Evolutionary conservation across 2,113 vertebrate genomes (phyloP), one percentile per base, ranked within the genome.

Genomic region (Vicugna pacos): DNA sequence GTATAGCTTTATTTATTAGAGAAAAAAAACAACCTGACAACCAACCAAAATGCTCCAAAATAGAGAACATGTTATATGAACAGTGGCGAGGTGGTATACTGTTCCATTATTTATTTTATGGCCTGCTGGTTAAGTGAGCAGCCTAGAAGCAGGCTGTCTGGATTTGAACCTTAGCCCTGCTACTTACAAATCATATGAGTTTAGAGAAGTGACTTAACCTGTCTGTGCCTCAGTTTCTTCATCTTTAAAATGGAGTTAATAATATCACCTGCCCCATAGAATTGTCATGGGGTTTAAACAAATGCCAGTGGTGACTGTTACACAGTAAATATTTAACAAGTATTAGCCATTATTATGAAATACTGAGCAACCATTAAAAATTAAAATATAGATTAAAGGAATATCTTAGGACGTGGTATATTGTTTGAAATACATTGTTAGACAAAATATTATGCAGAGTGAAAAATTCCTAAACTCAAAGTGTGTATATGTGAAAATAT

Each of bases 381-480:
- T 89, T 73, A 89, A 73, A 93, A 67, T 76, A 70, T 60, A 60
- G 58, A 85, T 30, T 70, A 72, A 58, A 75, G 50, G 42, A 80
- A 30, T 52, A 67, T 28, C 5, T 70, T 77, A 94, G 76, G 12
- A 64, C n/a, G 86, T 32, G 20, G 46, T 14, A 65, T 94, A 35
- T 84, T 75, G 3, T 64, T 84, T 89, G 76, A 89, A 89, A 94
- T 67, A 83, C 54, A 88, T 80, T 62, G 5, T 77, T 82, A 64
- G 17, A 80, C 12, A 85, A 77, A 96, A 72, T 84, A 89, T 67
- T 60, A 69, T 67, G 8, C 20, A 58, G 24, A 81, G 17, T 76
- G 30, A 70, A 95, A 93, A 89, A n/a, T 89, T n/a, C 11, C 30
- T 81, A 50, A 90, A 85, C 81, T 85, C 82, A 95, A 93, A 58